Evolutionary conservation across 2,888 invertebrate genomes (phyloP).

Genomic region (Netelia fuscicornis): DNA sequence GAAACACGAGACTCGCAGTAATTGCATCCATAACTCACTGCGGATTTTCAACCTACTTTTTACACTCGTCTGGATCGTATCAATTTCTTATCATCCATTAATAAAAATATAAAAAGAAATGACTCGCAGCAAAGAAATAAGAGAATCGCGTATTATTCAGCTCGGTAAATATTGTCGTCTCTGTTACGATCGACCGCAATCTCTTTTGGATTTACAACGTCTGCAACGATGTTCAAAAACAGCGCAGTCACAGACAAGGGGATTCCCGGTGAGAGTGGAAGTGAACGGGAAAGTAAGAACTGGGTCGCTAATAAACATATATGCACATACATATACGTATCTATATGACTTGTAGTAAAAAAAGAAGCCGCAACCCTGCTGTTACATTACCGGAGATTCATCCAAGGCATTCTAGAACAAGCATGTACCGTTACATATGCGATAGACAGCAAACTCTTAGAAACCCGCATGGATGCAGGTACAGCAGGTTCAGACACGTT

Average conservation of each 20-base stretch:
- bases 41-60: slow-evolving; percentile 32
- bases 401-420: neutral
- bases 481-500: slow-evolving; percentile 27
- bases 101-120: slow-evolving; percentile 3
- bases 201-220: neutral
- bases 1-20: slow-evolving; percentile 34
- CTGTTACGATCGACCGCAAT: neutral
- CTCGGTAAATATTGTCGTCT: neutral
- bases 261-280: no score
- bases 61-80: slow-evolving; percentile 6
- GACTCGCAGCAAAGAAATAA: neutral
- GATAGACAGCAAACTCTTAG: slow-evolving; percentile 2
- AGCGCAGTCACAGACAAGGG: no score
- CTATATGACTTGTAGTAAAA: neutral
- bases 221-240: no score
- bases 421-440: neutral
- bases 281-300: neutral
- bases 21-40: slow-evolving; percentile 32
- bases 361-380: neutral
- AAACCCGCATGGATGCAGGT: slow-evolving; percentile 19
- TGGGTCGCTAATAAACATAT: neutral
- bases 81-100: slow-evolving; percentile 25
- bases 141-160: neutral
- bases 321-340: neutral
- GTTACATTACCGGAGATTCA: neutral